phyloP scores from a whole-genome alignment of 1,140 invertebrate genomes.

The Octopus sinensis region DNA sequence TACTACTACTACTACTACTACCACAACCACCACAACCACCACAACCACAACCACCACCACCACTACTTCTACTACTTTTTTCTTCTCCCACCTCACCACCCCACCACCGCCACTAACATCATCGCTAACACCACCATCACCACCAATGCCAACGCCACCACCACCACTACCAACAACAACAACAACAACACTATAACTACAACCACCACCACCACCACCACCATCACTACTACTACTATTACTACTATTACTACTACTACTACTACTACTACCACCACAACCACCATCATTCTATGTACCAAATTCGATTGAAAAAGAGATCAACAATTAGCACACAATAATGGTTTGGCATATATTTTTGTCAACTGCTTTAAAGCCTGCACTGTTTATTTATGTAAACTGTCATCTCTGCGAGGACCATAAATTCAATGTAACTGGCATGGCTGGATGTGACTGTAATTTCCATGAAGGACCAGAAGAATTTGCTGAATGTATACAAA shows the following conservation, averaged over 20 bases:
- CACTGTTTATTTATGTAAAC: too few relatives aligned
- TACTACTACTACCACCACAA: neutral
- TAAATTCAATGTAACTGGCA: too few relatives aligned
- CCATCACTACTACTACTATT: neutral
- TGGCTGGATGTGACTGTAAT: too few relatives aligned
- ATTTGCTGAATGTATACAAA: too few relatives aligned
- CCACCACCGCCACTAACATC: neutral
- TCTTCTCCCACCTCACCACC: neutral
- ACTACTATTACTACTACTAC: constrained; percentile 4
- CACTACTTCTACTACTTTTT: neutral
- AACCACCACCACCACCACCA: neutral
- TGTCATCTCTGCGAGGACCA: too few relatives aligned
- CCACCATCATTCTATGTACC: neutral
- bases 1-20: too few relatives aligned
- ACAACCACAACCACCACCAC: neutral
- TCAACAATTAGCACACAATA: too few relatives aligned
- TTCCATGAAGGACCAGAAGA: too few relatives aligned
- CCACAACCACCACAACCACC: neutral
- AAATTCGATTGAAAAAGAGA: neutral
- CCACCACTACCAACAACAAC: neutral
- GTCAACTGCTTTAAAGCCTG: too few relatives aligned
- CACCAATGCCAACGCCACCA: neutral
- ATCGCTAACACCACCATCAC: neutral
- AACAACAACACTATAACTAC: neutral
- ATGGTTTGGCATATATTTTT: too few relatives aligned